phyloP scores from a whole-genome alignment of 2,888 invertebrate species.

The Nymphalis c-album region DNA sequence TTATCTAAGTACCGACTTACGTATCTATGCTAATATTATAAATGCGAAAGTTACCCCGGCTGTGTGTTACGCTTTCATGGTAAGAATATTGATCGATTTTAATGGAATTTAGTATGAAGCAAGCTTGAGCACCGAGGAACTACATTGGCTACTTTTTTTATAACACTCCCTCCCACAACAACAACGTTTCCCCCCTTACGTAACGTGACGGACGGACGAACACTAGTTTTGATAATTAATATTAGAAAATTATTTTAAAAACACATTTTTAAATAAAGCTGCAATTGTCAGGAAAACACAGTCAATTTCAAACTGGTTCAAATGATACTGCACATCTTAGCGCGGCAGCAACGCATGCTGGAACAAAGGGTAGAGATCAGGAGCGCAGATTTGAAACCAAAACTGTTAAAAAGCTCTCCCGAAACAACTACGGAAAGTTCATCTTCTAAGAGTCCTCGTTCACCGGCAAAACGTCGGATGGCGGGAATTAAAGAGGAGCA shows the following conservation, averaged over 20 bases:
- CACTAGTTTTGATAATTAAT: no score
- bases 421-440: slow-evolving; percentile 25
- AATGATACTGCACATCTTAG: slow-evolving; percentile 61
- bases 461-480: slow-evolving; percentile 25
- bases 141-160: no score
- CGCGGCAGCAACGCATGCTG: slow-evolving; percentile 63
- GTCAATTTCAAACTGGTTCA: slow-evolving; percentile 65
- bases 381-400: slow-evolving; percentile 39
- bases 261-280: neutral
- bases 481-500: slow-evolving; percentile 32
- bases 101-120: no score
- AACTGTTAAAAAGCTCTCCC: slow-evolving; percentile 21
- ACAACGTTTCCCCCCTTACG: no score
- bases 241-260: neutral
- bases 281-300: slow-evolving; percentile 50
- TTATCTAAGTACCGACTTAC: neutral
- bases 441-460: slow-evolving; percentile 35
- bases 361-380: slow-evolving; percentile 61
- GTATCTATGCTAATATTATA: no score
- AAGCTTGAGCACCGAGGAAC: no score
- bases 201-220: no score
- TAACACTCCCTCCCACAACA: no score
- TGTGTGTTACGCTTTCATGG: no score
- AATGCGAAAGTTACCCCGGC: no score
- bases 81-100: no score